These are phyloP conservation scores for Eristalis pertinax DNA, from an alignment of 2,888 invertebrate species.

Conservation along the genomic window DNA sequence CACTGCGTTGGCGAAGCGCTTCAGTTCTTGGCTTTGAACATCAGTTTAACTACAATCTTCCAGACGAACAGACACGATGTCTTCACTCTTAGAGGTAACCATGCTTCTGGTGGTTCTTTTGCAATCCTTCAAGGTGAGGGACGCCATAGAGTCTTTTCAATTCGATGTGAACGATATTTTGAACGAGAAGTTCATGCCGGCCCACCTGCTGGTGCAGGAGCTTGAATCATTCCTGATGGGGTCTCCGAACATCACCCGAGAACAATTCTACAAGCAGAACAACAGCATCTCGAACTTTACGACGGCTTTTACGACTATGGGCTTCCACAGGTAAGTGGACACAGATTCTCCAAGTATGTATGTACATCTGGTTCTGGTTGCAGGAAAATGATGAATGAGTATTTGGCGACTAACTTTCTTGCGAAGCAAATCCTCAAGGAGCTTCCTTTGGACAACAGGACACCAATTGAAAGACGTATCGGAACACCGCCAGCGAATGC, in stretches of 20 bases:
- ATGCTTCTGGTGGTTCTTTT: not conserved
- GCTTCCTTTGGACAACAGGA: conserved; percentile 80
- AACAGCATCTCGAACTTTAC: conserved; percentile 82
- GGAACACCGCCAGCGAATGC: conserved; percentile 51
- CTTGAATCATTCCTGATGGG: conserved; percentile 70
- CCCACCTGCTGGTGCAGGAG: conserved; percentile 83
- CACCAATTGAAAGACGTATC: conserved; percentile 65
- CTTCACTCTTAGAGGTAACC: not conserved
- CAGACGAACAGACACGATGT: conserved; percentile 32
- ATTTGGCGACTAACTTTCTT: conserved; percentile 88
- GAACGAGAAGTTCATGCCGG: conserved; percentile 87
- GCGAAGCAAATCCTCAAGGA: conserved; percentile 88
- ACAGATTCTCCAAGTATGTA: not conserved
- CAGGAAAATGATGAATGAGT: conserved; percentile 90
- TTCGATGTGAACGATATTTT: conserved; percentile 86
- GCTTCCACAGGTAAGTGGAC: conserved; percentile 85
- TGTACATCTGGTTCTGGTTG: not conserved
- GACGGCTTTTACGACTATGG: conserved; percentile 85
- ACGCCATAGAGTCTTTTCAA: conserved; percentile 61
- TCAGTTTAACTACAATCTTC: conserved; percentile 38
- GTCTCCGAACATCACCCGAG: conserved; percentile 72
- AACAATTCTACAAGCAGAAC: conserved; percentile 57
- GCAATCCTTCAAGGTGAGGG: not conserved
- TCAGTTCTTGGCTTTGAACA: not conserved
- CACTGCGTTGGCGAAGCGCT: not conserved